Base-by-base conservation (phyloP, 2,888 invertebrate genomes). In the Pecten maximus region DNA sequence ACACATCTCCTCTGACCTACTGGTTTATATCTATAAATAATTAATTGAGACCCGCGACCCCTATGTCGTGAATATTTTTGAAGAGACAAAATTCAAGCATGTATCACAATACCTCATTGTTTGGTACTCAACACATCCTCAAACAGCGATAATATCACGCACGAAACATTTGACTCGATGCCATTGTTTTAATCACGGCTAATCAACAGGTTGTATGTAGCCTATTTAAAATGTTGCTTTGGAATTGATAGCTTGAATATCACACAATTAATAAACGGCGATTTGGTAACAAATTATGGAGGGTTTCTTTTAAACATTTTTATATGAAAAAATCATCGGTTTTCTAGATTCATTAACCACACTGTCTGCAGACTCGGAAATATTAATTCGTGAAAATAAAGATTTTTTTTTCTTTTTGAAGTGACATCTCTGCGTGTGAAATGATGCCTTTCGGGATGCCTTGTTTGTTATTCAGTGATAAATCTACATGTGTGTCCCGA, bases 91-190 rank as follows among this genome's bases (percentile, higher is more conserved):
- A 35, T 74, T 10, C 15, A 35, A 74, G 35, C 35, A 23, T 35
- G 35, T 10, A 28, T 74, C 35, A 74, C 28, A 74, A 74, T 74
- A 74, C 28, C 23, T 6, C 35, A 35, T 74, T 74, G 74, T 74
- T 74, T 74, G 3, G 28, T 74, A 74, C 74, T 74, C 74, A 74
- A 74, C 74, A 74, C 74, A 74, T 74, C 74, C 28, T 28, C 23
- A 28, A 74, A 74, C 74, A 74, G 35, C 28, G 74, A 74, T 74
- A 12, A 28, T 74, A 74, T 74, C 74, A 35, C 35, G 23, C 1
- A 35, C 15, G 0, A 35, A 74, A 74, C 10, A 35, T 74, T 15
- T 35, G 35, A 74, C 74, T 10, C 74, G 74, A 8, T 74, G 23
- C 35, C 35, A 74, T 28, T 74, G 74, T 74, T 74, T 74, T 74